Evolutionary conservation across 1,140 invertebrate species (phyloP), one percentile per base, ranked within the genome.

Genomic region (Pygmarrhopalites habei): DNA sequence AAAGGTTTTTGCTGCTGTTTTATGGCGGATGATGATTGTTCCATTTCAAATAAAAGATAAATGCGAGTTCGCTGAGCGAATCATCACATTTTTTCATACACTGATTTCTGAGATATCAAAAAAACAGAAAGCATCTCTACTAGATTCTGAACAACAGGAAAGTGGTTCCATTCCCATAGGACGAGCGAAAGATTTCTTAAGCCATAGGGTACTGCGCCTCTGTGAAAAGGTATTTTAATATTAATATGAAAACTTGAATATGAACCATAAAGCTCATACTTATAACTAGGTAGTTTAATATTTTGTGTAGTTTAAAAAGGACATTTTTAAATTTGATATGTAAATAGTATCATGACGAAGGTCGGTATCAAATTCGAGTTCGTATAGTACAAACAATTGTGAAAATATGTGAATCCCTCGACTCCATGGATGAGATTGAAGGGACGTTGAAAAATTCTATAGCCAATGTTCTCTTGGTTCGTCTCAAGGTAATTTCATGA

Each of bases 141-240:
- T n/a, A n/a, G n/a, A n/a, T n/a, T n/a, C n/a, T 47, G 21, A 47
- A 47, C 12, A 7, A 47, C 12, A 47, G 10, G 21, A 19, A 47
- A 19, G 21, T 21, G 5, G 44, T 7, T 47, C 12, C 19, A 5
- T 7, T 19, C 19, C 44, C 10, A 15, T 10, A 15, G 10, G 5
- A 19, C 19, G 44, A 14, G 44, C 5, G 19, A 21, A 21, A 15
- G 17, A 39, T 10, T 39, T 39, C 35, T 39, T 55, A 10, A 14
- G 14, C 26, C 25, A 55, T 32, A 21, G 25, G 10, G 29, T 55
- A 21, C 21, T 55, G 14, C 25, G 51, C 4, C 51, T 55, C 14
- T 55, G 51, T 28, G 51, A 55, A 55, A 55, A 55, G 29, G 51
- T 55, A 55, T 49, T 49, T 49, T 49, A 21, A n/a, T 49, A 12